Conservation (phyloP, 1,140 invertebrate species). For the Anastrepha ludens region DNA sequence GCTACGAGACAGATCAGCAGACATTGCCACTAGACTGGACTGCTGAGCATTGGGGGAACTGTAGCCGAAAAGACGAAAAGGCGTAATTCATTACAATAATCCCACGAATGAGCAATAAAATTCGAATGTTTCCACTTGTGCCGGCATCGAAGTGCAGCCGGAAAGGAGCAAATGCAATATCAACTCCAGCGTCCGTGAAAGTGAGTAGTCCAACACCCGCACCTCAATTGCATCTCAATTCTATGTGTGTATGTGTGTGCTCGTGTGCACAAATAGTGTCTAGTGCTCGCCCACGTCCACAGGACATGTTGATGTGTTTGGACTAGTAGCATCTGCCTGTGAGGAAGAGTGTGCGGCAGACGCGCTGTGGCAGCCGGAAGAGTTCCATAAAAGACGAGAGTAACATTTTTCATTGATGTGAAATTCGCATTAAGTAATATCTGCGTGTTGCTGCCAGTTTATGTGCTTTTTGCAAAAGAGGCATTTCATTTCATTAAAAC, state of each 20-base stretch:
- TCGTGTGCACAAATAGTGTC: background rate
- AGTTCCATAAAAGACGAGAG: no score
- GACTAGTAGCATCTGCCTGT: background rate
- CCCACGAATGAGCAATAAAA: slow-evolving; percentile 74
- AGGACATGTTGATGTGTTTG: background rate
- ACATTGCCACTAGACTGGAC: background rate
- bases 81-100: slow-evolving; percentile 74
- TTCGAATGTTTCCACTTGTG: slow-evolving; percentile 62
- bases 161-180: slow-evolving; percentile 22
- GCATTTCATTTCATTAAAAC: no score
- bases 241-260: background rate
- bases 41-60: background rate
- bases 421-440: background rate
- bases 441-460: background rate
- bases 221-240: background rate
- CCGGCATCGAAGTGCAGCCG: slow-evolving; percentile 36
- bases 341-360: background rate
- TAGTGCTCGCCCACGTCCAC: background rate
- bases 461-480: background rate
- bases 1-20: slow-evolving; percentile 20
- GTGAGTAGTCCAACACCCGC: background rate
- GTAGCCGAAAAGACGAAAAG: slow-evolving; percentile 48
- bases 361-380: background rate
- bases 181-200: background rate
- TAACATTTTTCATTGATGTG: background rate